Conservation (phyloP, 1,140 invertebrate species). For the Nautilus pompilius region DNA sequence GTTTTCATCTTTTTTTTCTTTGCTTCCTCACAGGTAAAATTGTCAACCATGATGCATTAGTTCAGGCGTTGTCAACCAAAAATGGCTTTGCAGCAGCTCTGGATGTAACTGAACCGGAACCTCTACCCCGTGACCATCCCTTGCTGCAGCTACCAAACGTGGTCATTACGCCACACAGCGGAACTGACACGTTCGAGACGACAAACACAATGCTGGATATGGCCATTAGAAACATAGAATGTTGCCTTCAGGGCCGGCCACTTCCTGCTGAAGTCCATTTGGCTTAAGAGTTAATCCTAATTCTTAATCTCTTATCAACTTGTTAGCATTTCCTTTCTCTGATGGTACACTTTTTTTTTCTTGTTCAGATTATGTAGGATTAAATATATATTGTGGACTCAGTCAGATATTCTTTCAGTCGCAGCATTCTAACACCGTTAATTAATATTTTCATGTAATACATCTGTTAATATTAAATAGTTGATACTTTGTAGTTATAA, state of each 20-base stretch:
- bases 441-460: too few relatives aligned
- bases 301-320: too few relatives aligned
- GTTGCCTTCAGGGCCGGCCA: background rate
- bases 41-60: slow-evolving; percentile 9
- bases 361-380: too few relatives aligned
- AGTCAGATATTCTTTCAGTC: too few relatives aligned
- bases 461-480: too few relatives aligned
- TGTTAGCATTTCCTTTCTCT: too few relatives aligned
- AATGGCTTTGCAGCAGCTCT: slow-evolving; percentile 78
- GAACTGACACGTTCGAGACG: slow-evolving; percentile 38
- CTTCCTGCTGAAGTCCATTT: background rate
- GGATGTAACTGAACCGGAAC: slow-evolving; percentile 87
- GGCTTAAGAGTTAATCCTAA: too few relatives aligned
- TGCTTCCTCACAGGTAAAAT: slow-evolving; percentile 44
- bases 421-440: too few relatives aligned
- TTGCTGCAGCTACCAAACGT: slow-evolving; percentile 75
- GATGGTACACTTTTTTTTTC: too few relatives aligned
- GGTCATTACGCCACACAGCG: slow-evolving; percentile 85
- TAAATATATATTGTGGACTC: too few relatives aligned
- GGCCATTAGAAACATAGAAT: background rate
- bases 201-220: background rate
- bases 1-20: slow-evolving; percentile 19
- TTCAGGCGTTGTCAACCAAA: slow-evolving; percentile 66
- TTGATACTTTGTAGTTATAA: too few relatives aligned
- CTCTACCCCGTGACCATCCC: slow-evolving; percentile 73